Base-by-base conservation (phyloP, 2,113 vertebrate genomes). In the Philantomba maxwellii region DNA sequence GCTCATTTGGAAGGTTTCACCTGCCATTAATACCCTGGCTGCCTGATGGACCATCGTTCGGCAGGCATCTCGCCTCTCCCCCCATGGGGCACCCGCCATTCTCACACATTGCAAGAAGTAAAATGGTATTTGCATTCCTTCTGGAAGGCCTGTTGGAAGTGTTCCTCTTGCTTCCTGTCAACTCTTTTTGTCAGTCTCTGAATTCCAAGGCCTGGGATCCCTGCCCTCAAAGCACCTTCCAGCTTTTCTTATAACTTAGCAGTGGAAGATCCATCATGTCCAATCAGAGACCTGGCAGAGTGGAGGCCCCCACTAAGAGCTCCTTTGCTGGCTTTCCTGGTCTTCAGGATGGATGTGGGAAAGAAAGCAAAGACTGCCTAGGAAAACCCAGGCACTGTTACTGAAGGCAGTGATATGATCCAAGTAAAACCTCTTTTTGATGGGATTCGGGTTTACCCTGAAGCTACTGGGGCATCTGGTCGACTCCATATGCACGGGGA, bases 1-100 rank as follows among this genome's bases (percentile, higher is more conserved):
- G 96, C 96, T 97, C 97, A 93, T 98, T 98, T 92, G 95, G 97
- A 97, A 98, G 93, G 89, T 89, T 97, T 98, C 95, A 95, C 94
- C 98, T 97, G 98, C 97, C 97, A 97, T 84, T 87, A 96, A 98
- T 92, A 95, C 95, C 94, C 73, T 30, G 33, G 91, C 87, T 97
- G 94, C 96, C 97, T 98, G 96, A 95, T 87, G 94, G 95, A 81
- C 95, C 7, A 0, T 96, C 53, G 94, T 55, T 75, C 94, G 5
- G 30, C 92, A 70, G 88, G 93, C 26, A 0, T 15, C 16, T 30
- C 21, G 55, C 19, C 25, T 5, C 8, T 11, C 45, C 28, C 17
- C 13, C 45, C 23, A 57, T 3, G 49, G 95, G 93, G 85, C 55
- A 55, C 73, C 0, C 4, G 4, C 85, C 90, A 66, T 66, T 87